Evolutionary conservation across 2,888 invertebrate genomes (phyloP).

Genomic region (Gymnocheta viridis): DNA sequence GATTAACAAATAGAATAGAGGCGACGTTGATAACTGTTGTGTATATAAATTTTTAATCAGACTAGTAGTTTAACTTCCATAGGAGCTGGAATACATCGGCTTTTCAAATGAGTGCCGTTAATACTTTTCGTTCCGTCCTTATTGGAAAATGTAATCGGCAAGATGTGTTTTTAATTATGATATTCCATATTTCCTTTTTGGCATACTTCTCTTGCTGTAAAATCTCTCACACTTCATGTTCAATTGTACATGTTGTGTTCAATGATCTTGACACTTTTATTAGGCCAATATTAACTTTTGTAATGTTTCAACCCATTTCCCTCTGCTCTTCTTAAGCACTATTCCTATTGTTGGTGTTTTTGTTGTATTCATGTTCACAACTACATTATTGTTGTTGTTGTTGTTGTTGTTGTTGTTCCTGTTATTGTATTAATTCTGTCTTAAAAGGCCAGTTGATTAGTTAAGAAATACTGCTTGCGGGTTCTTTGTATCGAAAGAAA

Average conservation of each 20-base stretch:
- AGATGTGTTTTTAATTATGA: too few relatives aligned
- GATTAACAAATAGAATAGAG: too few relatives aligned
- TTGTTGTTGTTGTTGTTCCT: conserved; percentile 2
- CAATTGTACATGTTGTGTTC: conserved; percentile 52
- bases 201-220: conserved; percentile 25
- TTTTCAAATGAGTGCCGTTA: too few relatives aligned
- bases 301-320: conserved; percentile 16
- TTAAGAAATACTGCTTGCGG: conserved; percentile 56
- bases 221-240: conserved; percentile 40
- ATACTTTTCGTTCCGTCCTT: too few relatives aligned
- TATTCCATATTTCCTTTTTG: neutral
- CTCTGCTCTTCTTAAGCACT: neutral
- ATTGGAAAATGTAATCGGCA: too few relatives aligned
- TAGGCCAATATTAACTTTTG: conserved; percentile 66
- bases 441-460: conserved; percentile 63
- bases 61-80: too few relatives aligned
- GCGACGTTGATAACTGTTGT: too few relatives aligned
- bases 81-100: too few relatives aligned
- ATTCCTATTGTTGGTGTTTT: conserved; percentile 6
- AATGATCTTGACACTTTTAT: conserved; percentile 70
- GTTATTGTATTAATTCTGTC: conserved; percentile 52
- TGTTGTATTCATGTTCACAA: conserved; percentile 7
- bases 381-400: neutral
- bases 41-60: too few relatives aligned
- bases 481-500: conserved; percentile 35